Conservation (phyloP, 2,888 invertebrate genomes). For the Lasioglossum oenotherae region DNA sequence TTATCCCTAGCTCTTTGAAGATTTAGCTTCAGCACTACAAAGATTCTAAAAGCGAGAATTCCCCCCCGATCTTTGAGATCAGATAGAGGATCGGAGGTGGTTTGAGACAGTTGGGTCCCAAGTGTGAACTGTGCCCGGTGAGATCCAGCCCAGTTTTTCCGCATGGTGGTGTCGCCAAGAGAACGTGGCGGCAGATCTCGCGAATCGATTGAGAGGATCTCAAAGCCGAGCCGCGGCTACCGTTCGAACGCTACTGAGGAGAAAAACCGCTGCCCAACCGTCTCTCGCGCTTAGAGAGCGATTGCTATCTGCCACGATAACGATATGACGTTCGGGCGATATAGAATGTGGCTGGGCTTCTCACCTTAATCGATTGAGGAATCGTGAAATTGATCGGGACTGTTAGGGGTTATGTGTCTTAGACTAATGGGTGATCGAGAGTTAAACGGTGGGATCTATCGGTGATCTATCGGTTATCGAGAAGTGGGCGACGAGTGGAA, state of each 20-base stretch:
- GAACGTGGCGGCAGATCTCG: not conserved
- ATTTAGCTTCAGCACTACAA: not conserved
- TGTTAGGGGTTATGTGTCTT: not conserved
- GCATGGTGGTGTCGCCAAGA: not conserved
- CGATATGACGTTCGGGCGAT: slow-evolving; percentile 64
- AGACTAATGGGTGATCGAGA: not conserved
- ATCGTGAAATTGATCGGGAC: slow-evolving; percentile 23
- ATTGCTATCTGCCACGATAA: slow-evolving; percentile 67
- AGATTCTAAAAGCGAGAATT: not conserved
- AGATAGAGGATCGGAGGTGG: not conserved
- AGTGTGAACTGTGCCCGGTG: not conserved
- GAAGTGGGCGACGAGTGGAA: not conserved
- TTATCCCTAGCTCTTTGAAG: not conserved
- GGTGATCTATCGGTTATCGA: not conserved
- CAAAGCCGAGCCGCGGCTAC: not conserved
- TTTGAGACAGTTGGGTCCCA: not conserved
- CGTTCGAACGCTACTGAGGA: slow-evolving; percentile 53
- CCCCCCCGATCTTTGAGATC: not conserved
- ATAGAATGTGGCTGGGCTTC: slow-evolving; percentile 15
- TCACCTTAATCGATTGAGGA: not conserved
- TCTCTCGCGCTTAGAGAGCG: slow-evolving; percentile 28
- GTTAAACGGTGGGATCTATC: not conserved
- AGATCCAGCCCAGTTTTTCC: not conserved
- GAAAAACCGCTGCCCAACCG: slow-evolving; percentile 18
- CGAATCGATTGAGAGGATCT: not conserved